phyloP scores from a whole-genome alignment of 2,113 vertebrate genomes.

The Bubo blakistoni region DNA sequence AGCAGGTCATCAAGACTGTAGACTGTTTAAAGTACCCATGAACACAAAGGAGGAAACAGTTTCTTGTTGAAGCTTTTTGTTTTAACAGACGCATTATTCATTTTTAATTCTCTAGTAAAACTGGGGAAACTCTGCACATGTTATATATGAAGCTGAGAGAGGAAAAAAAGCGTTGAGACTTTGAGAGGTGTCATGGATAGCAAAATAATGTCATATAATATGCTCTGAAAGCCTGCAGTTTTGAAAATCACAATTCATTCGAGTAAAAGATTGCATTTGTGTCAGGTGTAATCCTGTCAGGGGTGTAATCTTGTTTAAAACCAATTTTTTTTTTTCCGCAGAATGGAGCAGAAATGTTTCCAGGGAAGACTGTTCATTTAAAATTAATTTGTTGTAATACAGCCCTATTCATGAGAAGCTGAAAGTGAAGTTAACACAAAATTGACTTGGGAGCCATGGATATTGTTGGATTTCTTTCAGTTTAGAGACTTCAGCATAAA shows the following conservation, averaged over 20 bases:
- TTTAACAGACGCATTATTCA: background rate
- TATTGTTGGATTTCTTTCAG: background rate
- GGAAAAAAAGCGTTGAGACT: background rate
- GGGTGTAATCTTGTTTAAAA: background rate
- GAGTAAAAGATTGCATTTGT: background rate
- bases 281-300: constrained; percentile 16
- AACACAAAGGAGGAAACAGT: background rate
- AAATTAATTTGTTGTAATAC: constrained; percentile 1
- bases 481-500: background rate
- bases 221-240: background rate
- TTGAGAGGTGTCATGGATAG: background rate
- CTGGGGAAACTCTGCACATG: background rate
- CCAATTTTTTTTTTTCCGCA: background rate
- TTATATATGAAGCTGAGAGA: background rate
- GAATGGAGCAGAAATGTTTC: background rate
- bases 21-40: background rate
- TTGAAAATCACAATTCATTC: background rate
- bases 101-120: background rate
- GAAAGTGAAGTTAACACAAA: background rate
- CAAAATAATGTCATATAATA: background rate
- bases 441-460: background rate
- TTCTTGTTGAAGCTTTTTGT: background rate
- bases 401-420: background rate
- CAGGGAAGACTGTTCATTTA: background rate
- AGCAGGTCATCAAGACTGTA: background rate